These are phyloP conservation scores for Mactra quadrangularis DNA, from an alignment of 1,140 invertebrate genomes.

Conservation along the genomic window DNA sequence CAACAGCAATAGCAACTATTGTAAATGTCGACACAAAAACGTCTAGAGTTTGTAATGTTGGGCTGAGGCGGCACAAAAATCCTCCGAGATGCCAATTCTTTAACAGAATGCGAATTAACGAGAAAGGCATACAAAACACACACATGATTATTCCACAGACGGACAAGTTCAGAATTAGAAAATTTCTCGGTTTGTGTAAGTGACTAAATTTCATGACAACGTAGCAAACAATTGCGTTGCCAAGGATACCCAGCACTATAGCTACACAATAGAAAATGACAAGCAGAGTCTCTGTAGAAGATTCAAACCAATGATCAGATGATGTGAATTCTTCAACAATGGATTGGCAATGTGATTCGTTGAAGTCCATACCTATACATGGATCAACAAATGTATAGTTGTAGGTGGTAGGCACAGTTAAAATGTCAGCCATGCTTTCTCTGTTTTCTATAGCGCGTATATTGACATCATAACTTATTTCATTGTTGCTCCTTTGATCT, in stretches of 20 bases:
- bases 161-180: constrained; percentile 83
- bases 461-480: too few species aligned
- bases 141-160: constrained; percentile 82
- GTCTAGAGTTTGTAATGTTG: constrained; percentile 82
- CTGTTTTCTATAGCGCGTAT: too few species aligned
- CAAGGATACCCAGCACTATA: constrained; percentile 82
- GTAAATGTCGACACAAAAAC: constrained; percentile 84
- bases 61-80: constrained; percentile 80
- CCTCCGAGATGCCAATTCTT: constrained; percentile 82
- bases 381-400: too few species aligned
- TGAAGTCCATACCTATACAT: neutral
- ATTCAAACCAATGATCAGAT: constrained; percentile 63
- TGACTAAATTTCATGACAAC: constrained; percentile 81
- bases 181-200: constrained; percentile 82
- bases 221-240: constrained; percentile 83
- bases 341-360: neutral
- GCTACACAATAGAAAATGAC: constrained; percentile 82
- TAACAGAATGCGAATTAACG: constrained; percentile 77
- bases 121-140: constrained; percentile 81
- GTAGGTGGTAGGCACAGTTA: too few species aligned
- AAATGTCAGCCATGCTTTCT: too few species aligned
- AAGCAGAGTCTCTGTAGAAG: constrained; percentile 71
- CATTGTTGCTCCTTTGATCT: too few species aligned
- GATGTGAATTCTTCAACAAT: constrained; percentile 16
- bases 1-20: constrained; percentile 83